A percentile compares a stretch with the other conserved stretches of the same genome.
Conservation (phyloP, 2,113 vertebrate species). For the Phoxinus phoxinus region DNA sequence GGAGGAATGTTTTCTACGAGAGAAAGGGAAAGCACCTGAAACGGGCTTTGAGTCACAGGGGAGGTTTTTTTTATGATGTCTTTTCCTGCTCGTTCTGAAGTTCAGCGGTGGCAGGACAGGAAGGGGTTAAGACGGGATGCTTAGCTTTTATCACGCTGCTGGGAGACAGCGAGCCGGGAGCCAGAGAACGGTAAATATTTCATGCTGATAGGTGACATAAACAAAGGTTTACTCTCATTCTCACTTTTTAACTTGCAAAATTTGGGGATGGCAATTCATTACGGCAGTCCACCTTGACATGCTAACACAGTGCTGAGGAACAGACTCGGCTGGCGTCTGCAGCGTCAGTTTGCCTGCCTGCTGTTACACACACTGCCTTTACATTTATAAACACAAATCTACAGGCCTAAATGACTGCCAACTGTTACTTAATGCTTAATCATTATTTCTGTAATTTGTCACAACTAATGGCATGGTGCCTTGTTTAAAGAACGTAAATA, state of each 20-base stretch:
- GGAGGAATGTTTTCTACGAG: constrained; percentile 63
- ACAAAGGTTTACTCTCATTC: constrained; percentile 79
- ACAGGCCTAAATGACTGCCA: background rate
- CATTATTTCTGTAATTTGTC: background rate
- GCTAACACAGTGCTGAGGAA: constrained; percentile 69
- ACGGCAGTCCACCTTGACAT: constrained; percentile 66
- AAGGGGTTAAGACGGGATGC: constrained; percentile 74
- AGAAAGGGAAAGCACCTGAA: constrained; percentile 47
- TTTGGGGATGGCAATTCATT: constrained; percentile 75
- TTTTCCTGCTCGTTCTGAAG: constrained; percentile 50
- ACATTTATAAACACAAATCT: constrained; percentile 10
- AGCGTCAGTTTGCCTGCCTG: constrained; percentile 44
- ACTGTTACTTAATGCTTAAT: background rate
- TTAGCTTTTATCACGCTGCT: constrained; percentile 76
- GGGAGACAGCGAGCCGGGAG: constrained; percentile 71
- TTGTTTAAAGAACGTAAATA: background rate
- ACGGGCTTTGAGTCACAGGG: constrained; percentile 53
- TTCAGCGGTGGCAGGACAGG: constrained; percentile 38
- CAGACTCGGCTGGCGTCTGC: constrained; percentile 55
- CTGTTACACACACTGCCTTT: constrained; percentile 40
- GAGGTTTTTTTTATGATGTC: constrained; percentile 65
- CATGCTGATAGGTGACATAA: constrained; percentile 80
- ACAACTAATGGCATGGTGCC: background rate
- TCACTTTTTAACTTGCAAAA: constrained; percentile 77
- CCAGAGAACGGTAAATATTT: constrained; percentile 76